Base-by-base conservation (phyloP, 1,140 invertebrate genomes). In the Lepidostoma basale region DNA sequence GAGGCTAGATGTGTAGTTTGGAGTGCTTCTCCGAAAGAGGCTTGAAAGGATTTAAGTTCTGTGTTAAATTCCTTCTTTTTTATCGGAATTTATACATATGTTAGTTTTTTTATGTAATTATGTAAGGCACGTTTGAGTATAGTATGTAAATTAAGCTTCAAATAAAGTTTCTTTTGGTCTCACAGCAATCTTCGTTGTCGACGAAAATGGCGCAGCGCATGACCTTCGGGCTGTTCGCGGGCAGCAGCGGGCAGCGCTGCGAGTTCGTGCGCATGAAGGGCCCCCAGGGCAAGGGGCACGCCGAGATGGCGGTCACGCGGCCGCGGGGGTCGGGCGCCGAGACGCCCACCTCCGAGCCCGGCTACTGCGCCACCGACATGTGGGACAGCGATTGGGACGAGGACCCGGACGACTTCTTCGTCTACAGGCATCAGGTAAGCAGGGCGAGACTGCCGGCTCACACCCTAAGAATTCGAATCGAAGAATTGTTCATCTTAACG, bases 241-340 rank as follows among this genome's bases (percentile, higher is more conserved):
- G 88, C 45, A 78, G 77, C 12, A 86, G 87, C 20, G 88, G 90
- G 47, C 92, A 95, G 74, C 88, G 97, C 73, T 93, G 97, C 74
- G 97, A 99, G 84, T 99, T 98, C 84, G 95, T 99, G 25, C 88
- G 95, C 60, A 97, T 99, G 95, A 94, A 97, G 81, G 97, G 97
- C 58, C 97, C 97, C 10, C 89, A 92, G 76, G 94, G 94, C 9
- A 98, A 98, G 85, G 97, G 97, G 0, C 94, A 97, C 81, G 97
- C 97, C 0, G 97, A 99, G 85, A 97, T 99, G 92, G 97, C 97
- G 3, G 95, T 99, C 20, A 95, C 94, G 2, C 90, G 96, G 79
- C 89, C 94, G 70, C 91, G 95, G 85, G 88, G 91, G 44, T 91
- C 92, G 6, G 96, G 95, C 1, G 92, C 92, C 5, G 96, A 98